phyloP scores from a whole-genome alignment of 1,140 invertebrate species.

The Anadara kagoshimensis region DNA sequence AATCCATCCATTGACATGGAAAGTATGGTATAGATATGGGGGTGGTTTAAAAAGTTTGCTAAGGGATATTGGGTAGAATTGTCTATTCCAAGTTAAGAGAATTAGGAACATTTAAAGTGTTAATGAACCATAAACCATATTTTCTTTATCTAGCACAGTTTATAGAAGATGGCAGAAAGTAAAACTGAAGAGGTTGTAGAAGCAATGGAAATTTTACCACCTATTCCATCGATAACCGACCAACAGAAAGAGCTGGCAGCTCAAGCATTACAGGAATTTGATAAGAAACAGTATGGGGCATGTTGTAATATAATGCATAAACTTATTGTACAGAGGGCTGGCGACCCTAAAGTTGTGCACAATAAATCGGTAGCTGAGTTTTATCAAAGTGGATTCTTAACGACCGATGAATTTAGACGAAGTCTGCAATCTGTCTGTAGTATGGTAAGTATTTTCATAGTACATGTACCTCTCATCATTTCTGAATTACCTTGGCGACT shows the following conservation, averaged over 20 bases:
- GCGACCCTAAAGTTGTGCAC: slow-evolving; percentile 82
- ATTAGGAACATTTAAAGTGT: too few relatives aligned
- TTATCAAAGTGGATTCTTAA: slow-evolving; percentile 82
- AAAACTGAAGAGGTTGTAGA: slow-evolving; percentile 26
- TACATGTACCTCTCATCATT: background rate
- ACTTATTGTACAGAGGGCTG: slow-evolving; percentile 77
- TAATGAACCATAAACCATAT: too few relatives aligned
- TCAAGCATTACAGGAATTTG: slow-evolving; percentile 78
- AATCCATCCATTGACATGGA: too few relatives aligned
- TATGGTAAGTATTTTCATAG: slow-evolving; percentile 71
- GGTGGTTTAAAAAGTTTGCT: too few relatives aligned
- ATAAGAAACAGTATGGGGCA: slow-evolving; percentile 76
- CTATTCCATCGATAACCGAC: slow-evolving; percentile 72
- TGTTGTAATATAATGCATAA: slow-evolving; percentile 79
- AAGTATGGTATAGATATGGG: too few relatives aligned
- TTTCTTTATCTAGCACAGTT: background rate
- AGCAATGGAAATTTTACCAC: slow-evolving; percentile 29
- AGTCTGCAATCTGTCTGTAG: slow-evolving; percentile 79
- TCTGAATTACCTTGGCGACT: background rate
- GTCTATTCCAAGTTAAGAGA: too few relatives aligned
- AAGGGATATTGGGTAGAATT: too few relatives aligned
- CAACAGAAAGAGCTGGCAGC: slow-evolving; percentile 78
- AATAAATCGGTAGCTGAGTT: slow-evolving; percentile 85
- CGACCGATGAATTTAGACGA: slow-evolving; percentile 83
- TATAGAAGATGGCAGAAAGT: slow-evolving; percentile 32